Evolutionary conservation across 2,888 invertebrate genomes (phyloP).

Genomic region (Silvanus unidentatus): DNA sequence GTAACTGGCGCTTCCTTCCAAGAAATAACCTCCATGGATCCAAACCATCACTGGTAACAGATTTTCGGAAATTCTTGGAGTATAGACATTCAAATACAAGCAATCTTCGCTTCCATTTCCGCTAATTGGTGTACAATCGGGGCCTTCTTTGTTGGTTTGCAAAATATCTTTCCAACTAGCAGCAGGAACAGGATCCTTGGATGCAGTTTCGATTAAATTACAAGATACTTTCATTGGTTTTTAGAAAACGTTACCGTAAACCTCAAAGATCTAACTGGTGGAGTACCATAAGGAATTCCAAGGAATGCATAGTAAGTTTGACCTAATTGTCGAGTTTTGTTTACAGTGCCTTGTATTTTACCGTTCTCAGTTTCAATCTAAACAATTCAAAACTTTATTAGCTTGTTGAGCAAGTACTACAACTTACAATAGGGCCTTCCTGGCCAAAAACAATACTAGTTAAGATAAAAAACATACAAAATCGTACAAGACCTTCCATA

Average conservation of each 20-base stretch:
- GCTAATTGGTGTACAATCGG: background rate
- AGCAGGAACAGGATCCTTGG: background rate
- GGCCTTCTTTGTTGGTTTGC: background rate
- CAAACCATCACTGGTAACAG: conserved; percentile 34
- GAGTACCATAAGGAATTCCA: conserved; percentile 29
- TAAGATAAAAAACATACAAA: too few relatives aligned
- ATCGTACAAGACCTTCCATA: too few relatives aligned
- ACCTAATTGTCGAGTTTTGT: conserved; percentile 16
- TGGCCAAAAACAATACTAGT: too few relatives aligned
- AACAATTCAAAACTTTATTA: background rate
- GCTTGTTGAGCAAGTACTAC: too few relatives aligned
- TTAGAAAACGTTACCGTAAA: conserved; percentile 22
- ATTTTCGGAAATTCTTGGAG: conserved; percentile 15
- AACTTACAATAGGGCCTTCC: too few relatives aligned
- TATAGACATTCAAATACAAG: conserved; percentile 32
- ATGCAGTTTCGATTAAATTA: background rate
- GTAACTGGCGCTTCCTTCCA: conserved; percentile 25
- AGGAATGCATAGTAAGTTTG: conserved; percentile 24
- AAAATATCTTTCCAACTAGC: background rate
- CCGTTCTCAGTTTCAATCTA: conserved; percentile 17
- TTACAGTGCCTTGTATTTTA: conserved; percentile 20
- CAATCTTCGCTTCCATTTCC: conserved; percentile 25
- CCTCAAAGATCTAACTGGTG: conserved; percentile 24
- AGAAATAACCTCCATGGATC: conserved; percentile 33
- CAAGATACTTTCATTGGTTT: background rate